phyloP scores from a whole-genome alignment of 2,888 invertebrate genomes.

The Parnassius smintheus region DNA sequence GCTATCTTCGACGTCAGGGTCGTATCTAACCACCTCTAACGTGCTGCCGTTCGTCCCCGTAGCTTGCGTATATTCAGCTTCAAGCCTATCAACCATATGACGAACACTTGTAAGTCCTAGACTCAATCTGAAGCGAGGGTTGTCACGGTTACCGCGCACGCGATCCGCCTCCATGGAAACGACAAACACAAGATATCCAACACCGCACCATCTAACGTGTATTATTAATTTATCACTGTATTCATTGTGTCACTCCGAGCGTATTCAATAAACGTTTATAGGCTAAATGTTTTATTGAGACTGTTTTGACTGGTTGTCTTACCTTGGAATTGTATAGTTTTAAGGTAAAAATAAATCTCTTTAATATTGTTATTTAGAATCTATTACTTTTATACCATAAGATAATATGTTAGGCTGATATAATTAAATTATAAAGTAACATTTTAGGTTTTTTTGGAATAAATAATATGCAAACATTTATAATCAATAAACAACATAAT shows the following conservation, averaged over 20 bases:
- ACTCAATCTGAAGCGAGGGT: constrained; percentile 54
- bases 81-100: constrained; percentile 74
- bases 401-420: too few relatives aligned
- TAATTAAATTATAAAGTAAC: too few relatives aligned
- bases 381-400: too few relatives aligned
- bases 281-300: constrained; percentile 46
- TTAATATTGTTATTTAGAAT: constrained; percentile 1
- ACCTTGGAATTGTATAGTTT: constrained; percentile 44
- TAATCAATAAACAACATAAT: too few relatives aligned
- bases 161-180: constrained; percentile 74
- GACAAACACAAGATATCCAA: constrained; percentile 54
- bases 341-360: constrained; percentile 38
- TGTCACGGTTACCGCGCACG: constrained; percentile 68
- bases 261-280: constrained; percentile 54
- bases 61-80: constrained; percentile 65
- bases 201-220: constrained; percentile 29
- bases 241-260: constrained; percentile 57
- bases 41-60: constrained; percentile 41
- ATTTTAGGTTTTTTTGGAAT: too few relatives aligned
- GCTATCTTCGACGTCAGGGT: constrained; percentile 52
- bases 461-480: too few relatives aligned
- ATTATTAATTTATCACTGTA: constrained; percentile 34
- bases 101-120: constrained; percentile 73
- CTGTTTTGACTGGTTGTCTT: constrained; percentile 39
- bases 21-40: constrained; percentile 63